A percentile compares a stretch with the other conserved stretches of the same genome.
Conservation (phyloP, 2,888 invertebrate genomes). For the Andricus curvator region DNA sequence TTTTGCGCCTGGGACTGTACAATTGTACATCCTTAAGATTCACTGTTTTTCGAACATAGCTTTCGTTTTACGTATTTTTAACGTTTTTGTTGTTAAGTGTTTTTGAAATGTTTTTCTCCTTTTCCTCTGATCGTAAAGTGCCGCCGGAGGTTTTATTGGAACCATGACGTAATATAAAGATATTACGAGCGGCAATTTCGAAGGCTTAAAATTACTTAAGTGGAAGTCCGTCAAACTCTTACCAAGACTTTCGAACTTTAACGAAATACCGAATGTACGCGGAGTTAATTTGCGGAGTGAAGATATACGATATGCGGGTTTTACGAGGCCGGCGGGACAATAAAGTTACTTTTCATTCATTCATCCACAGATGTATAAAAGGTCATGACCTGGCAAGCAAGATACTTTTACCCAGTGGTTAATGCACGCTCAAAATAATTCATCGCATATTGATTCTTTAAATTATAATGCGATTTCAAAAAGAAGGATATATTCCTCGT, state of each 20-base stretch:
- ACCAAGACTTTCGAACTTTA: constrained; percentile 17
- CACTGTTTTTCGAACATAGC: background rate
- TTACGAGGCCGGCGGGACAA: constrained; percentile 2
- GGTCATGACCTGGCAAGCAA: background rate
- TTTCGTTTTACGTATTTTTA: background rate
- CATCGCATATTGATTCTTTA: no score
- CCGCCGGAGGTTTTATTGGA: constrained; percentile 1
- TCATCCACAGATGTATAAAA: background rate
- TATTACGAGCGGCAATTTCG: background rate
- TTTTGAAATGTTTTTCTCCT: background rate
- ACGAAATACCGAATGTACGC: constrained; percentile 19
- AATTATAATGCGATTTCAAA: no score
- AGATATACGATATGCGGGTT: no score
- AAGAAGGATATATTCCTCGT: no score
- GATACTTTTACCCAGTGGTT: background rate
- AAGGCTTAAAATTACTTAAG: constrained; percentile 17
- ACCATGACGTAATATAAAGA: constrained; percentile 5
- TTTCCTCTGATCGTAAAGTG: background rate
- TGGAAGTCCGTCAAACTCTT: constrained; percentile 19
- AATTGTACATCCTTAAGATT: background rate
- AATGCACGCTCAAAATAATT: no score
- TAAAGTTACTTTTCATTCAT: background rate
- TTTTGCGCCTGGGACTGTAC: no score
- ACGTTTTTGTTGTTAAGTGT: background rate
- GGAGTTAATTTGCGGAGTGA: constrained; percentile 12